These are phyloP conservation scores for Cantharis rustica DNA, from an alignment of 2,888 invertebrate genomes.

Conservation along the genomic window DNA sequence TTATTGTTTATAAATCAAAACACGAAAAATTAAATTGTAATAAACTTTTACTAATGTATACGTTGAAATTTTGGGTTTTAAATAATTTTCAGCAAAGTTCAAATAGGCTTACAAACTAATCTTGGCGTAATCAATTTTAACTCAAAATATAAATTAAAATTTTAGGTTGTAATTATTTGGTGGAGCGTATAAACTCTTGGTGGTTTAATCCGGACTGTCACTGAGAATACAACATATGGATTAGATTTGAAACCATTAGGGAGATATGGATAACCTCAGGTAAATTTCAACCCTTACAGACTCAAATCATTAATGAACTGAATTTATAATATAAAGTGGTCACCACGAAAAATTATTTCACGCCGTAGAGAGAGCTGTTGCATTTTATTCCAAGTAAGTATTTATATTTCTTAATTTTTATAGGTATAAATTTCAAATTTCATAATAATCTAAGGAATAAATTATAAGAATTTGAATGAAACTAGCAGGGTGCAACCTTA, in stretches of 20 bases:
- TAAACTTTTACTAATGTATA: background rate
- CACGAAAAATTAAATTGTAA: background rate
- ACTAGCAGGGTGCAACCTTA: background rate
- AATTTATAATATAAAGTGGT: background rate
- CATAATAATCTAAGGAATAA: background rate
- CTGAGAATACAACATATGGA: background rate
- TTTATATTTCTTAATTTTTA: background rate
- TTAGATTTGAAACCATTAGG: background rate
- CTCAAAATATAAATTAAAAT: background rate
- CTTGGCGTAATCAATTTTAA: background rate
- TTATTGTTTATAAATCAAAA: background rate
- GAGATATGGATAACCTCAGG: background rate
- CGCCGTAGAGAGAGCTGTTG: no score
- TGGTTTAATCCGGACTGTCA: background rate
- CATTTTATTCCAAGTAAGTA: no score
- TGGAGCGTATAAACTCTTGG: background rate
- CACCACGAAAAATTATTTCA: background rate
- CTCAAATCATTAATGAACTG: background rate
- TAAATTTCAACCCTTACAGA: background rate
- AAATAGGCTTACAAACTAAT: background rate
- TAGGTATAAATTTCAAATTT: background rate
- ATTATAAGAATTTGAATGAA: background rate
- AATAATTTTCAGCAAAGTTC: background rate
- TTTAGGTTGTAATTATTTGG: background rate
- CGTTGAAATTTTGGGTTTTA: background rate